Percentiles rank a stretch among this genome's conserved stretches.
phyloP scores from a whole-genome alignment of 2,113 vertebrate genomes.

The Xiphophorus hellerii region DNA sequence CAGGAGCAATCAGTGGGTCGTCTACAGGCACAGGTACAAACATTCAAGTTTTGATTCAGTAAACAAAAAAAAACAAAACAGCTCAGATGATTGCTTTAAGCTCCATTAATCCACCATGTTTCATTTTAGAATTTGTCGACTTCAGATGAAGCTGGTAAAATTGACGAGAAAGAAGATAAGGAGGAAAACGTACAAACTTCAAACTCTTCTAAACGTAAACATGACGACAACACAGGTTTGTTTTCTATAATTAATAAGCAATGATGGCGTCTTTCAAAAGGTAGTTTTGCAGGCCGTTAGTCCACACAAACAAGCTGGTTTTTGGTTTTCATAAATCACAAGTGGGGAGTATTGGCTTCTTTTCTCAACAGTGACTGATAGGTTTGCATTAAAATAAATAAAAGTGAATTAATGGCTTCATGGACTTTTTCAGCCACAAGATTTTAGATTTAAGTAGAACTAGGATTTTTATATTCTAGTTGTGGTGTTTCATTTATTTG shows the following conservation, averaged over 20 bases:
- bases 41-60: not conserved
- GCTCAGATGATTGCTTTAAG: not conserved
- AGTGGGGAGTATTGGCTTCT: too few relatives aligned
- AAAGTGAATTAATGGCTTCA: too few relatives aligned
- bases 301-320: too few relatives aligned
- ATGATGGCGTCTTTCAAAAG: not conserved
- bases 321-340: too few relatives aligned
- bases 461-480: too few relatives aligned
- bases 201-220: constrained; percentile 16
- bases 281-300: too few relatives aligned
- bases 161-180: not conserved
- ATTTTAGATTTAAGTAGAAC: too few relatives aligned
- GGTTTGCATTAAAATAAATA: too few relatives aligned
- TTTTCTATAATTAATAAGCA: not conserved
- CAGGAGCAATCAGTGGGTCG: constrained; percentile 45
- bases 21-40: constrained; percentile 68
- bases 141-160: constrained; percentile 7
- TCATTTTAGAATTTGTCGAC: constrained; percentile 8
- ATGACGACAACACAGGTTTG: constrained; percentile 16
- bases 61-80: not conserved
- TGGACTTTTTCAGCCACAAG: too few relatives aligned
- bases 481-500: too few relatives aligned
- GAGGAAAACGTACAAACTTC: not conserved
- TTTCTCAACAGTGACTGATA: too few relatives aligned
- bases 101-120: not conserved